These are phyloP conservation scores for Aphelinus atriplicis DNA, from an alignment of 1,140 invertebrate genomes.

Conservation along the genomic window DNA sequence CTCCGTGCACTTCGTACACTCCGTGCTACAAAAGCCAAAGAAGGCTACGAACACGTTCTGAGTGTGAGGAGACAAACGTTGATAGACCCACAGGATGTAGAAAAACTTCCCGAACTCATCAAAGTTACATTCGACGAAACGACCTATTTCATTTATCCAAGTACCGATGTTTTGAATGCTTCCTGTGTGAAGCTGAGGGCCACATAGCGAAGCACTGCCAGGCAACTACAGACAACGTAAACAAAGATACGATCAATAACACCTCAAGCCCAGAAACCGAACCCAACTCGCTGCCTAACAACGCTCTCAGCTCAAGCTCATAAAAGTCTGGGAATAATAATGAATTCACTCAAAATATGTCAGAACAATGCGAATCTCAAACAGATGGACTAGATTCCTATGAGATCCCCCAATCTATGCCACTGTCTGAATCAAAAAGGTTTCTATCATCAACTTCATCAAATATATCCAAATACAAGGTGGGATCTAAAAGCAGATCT, in stretches of 20 bases:
- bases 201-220: slow-evolving; percentile 8
- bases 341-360: neutral
- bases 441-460: too few relatives aligned
- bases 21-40: slow-evolving; percentile 9
- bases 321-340: neutral
- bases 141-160: neutral
- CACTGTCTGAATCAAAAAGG: too few relatives aligned
- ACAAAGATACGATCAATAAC: neutral
- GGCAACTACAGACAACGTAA: neutral
- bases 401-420: too few relatives aligned
- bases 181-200: slow-evolving; percentile 24
- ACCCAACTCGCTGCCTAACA: neutral
- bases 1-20: neutral
- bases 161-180: slow-evolving; percentile 8
- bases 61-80: slow-evolving; percentile 1
- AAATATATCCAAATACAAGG: neutral
- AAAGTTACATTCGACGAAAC: slow-evolving; percentile 3
- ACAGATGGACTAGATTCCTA: neutral
- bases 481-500: neutral
- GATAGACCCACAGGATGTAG: slow-evolving; percentile 11
- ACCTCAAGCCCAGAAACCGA: neutral
- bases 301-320: neutral
- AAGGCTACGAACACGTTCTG: slow-evolving; percentile 15
- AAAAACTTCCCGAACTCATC: slow-evolving; percentile 21
- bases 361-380: neutral